Evolutionary conservation across 2,797 vertebrate genomes (phyloP), one percentile per base, ranked within the genome.

Genomic region (Ctenochaetus hawaiiensis): DNA sequence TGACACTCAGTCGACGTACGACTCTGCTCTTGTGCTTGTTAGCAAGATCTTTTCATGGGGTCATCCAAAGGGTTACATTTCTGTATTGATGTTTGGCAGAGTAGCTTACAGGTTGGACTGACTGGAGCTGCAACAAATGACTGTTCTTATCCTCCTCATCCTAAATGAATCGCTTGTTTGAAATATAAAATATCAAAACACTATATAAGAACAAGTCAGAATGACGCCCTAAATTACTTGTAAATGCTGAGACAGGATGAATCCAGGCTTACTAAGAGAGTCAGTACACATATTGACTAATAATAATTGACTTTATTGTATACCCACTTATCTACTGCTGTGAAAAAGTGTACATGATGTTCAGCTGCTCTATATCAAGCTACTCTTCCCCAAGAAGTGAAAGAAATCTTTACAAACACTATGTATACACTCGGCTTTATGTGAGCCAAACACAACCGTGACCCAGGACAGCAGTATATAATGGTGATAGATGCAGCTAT

Each of bases 11-110:
- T 83, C 68, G 41, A 51, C 26, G 17, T 16, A 39, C 14, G 6
- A 52, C 61, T 77, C 62, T 30, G 59, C 69, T 71, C 51, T 41
- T 41, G 57, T 76, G 82, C 85, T 88, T 88, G 86, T 90, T 91
- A 87, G 81, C 49, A 18, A 52, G 18, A 66, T 68, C 60, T 20
- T 57, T 77, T 77, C 45, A 62, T 52, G 11, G 67, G 74, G 56
- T 83, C 58, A 53, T 34, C 13, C 26, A 41, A 12, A 69, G 17
- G 72, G 51, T 82, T 51, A 44, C n/a, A 0, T 63, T 58, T 68
- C 56, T 70, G 52, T 58, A 72, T 53, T 57, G 61, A 67, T 54
- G 61, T 23, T 37, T 56, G 67, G 11, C 41, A 52, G 56, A 8
- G 6, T 52, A 49, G 39, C 52, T 16, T 37, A 3, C 6, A 14